Percentiles rank a stretch among this genome's conserved stretches.
Evolutionary conservation across 1,140 invertebrate genomes (phyloP).

Genomic region (Coenobita brevimanus): DNA sequence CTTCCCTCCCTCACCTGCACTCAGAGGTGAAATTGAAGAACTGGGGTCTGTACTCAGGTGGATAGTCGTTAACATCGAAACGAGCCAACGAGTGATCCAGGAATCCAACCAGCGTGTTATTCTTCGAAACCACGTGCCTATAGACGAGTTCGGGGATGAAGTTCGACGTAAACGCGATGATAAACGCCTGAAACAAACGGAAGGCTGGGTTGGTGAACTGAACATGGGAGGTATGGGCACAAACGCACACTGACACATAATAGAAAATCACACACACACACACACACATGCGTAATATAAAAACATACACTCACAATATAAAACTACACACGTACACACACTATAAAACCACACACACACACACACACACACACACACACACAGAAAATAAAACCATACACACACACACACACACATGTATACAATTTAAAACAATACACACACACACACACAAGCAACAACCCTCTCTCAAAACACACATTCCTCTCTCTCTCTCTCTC

Average conservation of each 20-base stretch:
- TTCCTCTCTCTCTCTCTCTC: no score
- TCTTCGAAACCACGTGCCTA: constrained; percentile 77
- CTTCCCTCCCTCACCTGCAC: constrained; percentile 72
- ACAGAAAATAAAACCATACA: background rate
- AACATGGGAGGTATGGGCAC: no score
- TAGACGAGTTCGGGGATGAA: constrained; percentile 96
- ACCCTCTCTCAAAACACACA: no score
- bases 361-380: background rate
- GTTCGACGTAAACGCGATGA: constrained; percentile 99
- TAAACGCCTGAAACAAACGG: constrained; percentile 87
- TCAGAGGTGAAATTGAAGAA: background rate
- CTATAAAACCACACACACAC: constrained; percentile 9
- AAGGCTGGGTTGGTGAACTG: no score
- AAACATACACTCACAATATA: background rate
- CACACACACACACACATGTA: background rate
- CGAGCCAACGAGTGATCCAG: constrained; percentile 76
- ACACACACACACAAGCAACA: background rate
- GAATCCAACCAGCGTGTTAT: constrained; percentile 83
- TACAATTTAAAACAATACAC: background rate
- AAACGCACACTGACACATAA: no score
- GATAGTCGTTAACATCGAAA: constrained; percentile 58
- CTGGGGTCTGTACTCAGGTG: constrained; percentile 34
- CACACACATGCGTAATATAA: constrained; percentile 20
- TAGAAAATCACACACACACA: no score
- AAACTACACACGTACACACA: background rate